Conservation (phyloP, 2,797 vertebrate species). For the Fundulus diaphanus region DNA sequence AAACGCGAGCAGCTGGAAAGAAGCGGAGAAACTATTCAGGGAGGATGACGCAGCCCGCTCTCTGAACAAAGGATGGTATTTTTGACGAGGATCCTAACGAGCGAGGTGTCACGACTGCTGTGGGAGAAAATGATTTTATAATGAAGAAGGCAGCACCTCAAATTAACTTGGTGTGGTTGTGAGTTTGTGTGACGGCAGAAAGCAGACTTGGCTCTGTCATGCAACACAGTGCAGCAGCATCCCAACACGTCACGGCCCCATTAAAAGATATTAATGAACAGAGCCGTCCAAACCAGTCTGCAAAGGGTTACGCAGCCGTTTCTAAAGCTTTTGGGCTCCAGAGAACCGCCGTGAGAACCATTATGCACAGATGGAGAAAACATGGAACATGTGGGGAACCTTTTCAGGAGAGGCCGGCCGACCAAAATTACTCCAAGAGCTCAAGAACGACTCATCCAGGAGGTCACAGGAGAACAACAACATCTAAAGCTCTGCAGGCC, state of each 20-base stretch:
- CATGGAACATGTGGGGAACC: too few species aligned
- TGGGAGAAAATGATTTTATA: slow-evolving; percentile 37
- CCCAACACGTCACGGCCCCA: background rate
- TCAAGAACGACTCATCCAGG: background rate
- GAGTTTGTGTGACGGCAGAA: background rate
- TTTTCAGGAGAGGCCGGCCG: too few species aligned
- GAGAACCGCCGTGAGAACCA: background rate
- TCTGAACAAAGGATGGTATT: slow-evolving; percentile 36
- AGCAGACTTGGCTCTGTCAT: background rate
- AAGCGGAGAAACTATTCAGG: slow-evolving; percentile 6
- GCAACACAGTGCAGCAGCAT: background rate
- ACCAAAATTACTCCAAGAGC: background rate
- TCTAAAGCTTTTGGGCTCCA: background rate
- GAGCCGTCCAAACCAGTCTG: background rate
- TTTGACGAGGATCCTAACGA: slow-evolving; percentile 48
- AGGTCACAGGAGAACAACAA: background rate
- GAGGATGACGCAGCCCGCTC: slow-evolving; percentile 18
- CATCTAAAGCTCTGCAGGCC: background rate
- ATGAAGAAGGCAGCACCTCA: slow-evolving; percentile 22
- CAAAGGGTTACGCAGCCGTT: background rate
- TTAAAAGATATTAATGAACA: background rate
- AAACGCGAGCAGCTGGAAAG: slow-evolving; percentile 19
- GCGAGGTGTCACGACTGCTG: slow-evolving; percentile 34
- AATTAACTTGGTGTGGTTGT: slow-evolving; percentile 11
- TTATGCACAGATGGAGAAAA: background rate